Conservation (phyloP, 2,888 invertebrate genomes). For the Cheilosia soror region DNA sequence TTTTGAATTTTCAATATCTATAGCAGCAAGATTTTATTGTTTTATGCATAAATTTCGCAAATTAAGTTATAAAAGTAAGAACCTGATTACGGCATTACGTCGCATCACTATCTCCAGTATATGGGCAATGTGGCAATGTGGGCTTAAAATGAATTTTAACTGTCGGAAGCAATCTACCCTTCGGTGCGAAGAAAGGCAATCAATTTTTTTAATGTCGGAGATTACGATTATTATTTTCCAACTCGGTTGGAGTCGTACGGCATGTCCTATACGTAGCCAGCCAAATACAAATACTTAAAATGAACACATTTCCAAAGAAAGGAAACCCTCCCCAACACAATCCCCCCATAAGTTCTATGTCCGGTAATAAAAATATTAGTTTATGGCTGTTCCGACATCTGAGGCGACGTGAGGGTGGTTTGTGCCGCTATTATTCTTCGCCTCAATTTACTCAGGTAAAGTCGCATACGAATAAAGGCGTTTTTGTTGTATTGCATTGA, state of each 20-base stretch:
- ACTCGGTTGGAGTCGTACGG: conserved; percentile 14
- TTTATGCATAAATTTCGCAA: conserved; percentile 32
- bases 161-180: background rate
- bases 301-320: conserved; percentile 31
- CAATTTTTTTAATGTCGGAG: conserved; percentile 58
- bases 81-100: conserved; percentile 12
- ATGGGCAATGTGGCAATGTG: background rate
- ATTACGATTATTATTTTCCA: conserved; percentile 59
- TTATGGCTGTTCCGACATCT: conserved; percentile 49
- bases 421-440: conserved; percentile 27
- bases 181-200: conserved; percentile 33
- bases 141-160: conserved; percentile 29
- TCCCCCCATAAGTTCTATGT: conserved; percentile 30
- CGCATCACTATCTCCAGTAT: conserved; percentile 9
- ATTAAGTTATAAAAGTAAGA: conserved; percentile 29
- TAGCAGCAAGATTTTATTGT: conserved; percentile 17
- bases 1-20: conserved; percentile 12
- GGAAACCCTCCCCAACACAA: conserved; percentile 22
- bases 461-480: conserved; percentile 11
- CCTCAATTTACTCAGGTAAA: conserved; percentile 34
- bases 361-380: conserved; percentile 65
- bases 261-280: background rate
- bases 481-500: conserved; percentile 13
- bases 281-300: conserved; percentile 37
- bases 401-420: conserved; percentile 37